Percentiles rank a stretch among this genome's conserved stretches.
Evolutionary conservation across 2,113 vertebrate genomes (phyloP).

Genomic region (Heterotilapia buettikoferi): DNA sequence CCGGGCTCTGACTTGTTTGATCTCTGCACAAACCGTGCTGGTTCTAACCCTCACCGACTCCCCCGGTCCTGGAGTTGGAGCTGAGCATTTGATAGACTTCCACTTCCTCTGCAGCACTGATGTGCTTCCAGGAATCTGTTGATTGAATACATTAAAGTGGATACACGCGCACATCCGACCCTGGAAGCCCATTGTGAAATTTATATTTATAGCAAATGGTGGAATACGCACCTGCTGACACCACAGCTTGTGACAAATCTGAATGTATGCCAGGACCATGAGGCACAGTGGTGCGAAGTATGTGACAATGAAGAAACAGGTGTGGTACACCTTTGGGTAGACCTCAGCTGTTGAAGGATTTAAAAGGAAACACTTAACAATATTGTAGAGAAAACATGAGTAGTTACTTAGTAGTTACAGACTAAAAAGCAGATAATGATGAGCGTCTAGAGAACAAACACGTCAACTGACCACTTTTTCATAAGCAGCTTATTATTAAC

Average conservation of each 20-base stretch:
- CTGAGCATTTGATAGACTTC: constrained; percentile 77
- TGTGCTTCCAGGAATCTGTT: constrained; percentile 89
- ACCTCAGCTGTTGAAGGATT: constrained; percentile 79
- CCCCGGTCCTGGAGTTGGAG: constrained; percentile 62
- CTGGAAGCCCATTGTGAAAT: neutral
- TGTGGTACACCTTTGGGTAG: constrained; percentile 93
- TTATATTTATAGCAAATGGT: neutral
- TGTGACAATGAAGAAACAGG: constrained; percentile 92
- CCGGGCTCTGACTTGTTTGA: constrained; percentile 88
- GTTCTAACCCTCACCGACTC: constrained; percentile 78
- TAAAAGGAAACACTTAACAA: neutral
- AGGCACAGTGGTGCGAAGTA: constrained; percentile 94
- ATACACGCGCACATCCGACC: neutral
- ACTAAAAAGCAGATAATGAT: neutral
- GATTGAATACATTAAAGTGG: neutral
- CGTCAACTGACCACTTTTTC: neutral
- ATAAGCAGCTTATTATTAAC: neutral
- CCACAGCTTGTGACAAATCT: constrained; percentile 97
- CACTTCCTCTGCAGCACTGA: constrained; percentile 89
- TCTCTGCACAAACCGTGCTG: constrained; percentile 84
- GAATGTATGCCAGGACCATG: constrained; percentile 94
- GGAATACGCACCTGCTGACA: constrained; percentile 82
- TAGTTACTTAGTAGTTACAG: neutral
- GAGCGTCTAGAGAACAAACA: neutral
- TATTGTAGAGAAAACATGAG: neutral